These are phyloP conservation scores for Solea senegalensis DNA, from an alignment of 2,113 vertebrate genomes.

Conservation along the genomic window DNA sequence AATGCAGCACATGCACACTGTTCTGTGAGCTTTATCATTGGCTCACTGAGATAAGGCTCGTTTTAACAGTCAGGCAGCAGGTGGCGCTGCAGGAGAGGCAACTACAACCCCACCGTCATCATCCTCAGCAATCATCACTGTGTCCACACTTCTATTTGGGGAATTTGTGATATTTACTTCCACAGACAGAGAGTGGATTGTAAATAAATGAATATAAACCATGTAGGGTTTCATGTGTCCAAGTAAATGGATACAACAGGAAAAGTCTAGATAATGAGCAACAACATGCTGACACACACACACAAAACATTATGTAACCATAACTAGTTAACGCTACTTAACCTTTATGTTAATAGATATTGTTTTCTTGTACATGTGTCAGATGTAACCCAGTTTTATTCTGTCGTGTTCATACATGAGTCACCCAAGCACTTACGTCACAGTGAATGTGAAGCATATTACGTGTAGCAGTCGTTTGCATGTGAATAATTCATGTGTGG, in stretches of 20 bases:
- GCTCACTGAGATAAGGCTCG: neutral
- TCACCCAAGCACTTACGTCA: too few relatives aligned
- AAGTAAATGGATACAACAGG: neutral
- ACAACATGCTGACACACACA: neutral
- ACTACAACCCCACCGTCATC: neutral
- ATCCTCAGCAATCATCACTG: neutral
- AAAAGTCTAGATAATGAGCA: neutral
- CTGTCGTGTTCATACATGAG: too few relatives aligned
- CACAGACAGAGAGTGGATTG: neutral
- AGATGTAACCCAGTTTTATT: too few relatives aligned
- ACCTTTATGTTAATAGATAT: too few relatives aligned
- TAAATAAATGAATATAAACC: neutral
- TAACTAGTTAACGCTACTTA: too few relatives aligned
- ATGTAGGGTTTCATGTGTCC: neutral
- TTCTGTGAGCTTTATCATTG: neutral
- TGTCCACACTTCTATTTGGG: neutral
- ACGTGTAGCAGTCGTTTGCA: too few relatives aligned
- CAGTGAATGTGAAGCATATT: too few relatives aligned
- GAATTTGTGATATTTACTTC: neutral
- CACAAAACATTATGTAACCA: neutral
- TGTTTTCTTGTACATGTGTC: too few relatives aligned
- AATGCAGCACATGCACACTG: conserved; percentile 23
- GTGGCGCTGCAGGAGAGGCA: conserved; percentile 44
- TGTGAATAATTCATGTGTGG: too few relatives aligned
- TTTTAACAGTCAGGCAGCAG: conserved; percentile 44